Conservation (phyloP, 2,797 vertebrate genomes). For the Graptemys geographica region DNA sequence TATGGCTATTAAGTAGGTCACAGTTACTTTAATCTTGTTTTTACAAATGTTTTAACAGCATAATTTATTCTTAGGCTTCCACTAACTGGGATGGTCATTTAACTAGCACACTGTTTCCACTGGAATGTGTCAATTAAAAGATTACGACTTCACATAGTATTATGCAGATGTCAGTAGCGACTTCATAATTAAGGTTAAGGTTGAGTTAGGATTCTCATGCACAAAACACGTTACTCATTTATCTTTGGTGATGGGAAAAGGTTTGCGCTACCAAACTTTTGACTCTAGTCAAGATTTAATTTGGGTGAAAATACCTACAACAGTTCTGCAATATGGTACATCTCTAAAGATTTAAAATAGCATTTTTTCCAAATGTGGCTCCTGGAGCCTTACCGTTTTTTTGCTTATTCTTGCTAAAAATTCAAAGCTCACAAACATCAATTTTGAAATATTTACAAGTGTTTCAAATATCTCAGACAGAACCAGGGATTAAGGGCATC, state of each 20-base stretch:
- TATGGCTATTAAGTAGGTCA: neutral
- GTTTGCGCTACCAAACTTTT: neutral
- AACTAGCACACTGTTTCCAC: neutral
- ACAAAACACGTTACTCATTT: neutral
- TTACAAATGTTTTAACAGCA: neutral
- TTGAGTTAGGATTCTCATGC: neutral
- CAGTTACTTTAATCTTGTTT: conserved; percentile 9
- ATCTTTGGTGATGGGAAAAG: neutral
- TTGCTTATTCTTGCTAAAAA: neutral
- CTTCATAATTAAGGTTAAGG: neutral
- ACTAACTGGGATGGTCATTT: neutral
- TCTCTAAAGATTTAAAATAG: neutral
- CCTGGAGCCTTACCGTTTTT: neutral
- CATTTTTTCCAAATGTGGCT: neutral
- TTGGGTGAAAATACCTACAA: neutral
- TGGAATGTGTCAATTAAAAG: neutral
- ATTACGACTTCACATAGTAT: neutral
- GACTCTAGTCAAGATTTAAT: neutral
- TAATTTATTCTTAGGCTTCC: neutral
- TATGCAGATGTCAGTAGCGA: neutral
- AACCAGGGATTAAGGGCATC: neutral
- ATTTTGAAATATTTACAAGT: neutral
- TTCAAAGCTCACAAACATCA: neutral
- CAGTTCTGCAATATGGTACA: neutral
- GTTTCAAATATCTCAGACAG: neutral